These are phyloP conservation scores for Arctopsyche grandis DNA, from an alignment of 1,140 invertebrate genomes.

Conservation along the genomic window DNA sequence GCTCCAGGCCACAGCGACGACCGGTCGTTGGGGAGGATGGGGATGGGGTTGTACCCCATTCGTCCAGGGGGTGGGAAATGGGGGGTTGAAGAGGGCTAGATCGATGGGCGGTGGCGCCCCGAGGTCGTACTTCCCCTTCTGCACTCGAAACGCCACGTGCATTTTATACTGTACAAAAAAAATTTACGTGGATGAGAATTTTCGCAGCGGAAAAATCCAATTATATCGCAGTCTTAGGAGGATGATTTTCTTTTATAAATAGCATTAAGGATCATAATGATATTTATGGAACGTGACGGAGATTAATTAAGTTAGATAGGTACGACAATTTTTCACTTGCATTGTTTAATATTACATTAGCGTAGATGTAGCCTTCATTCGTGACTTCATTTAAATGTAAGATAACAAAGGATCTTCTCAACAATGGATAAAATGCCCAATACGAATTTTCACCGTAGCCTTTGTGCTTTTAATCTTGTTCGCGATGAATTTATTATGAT, in stretches of 20 bases:
- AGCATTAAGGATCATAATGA: background rate
- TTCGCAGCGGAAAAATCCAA: background rate
- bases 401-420: too few species aligned
- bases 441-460: too few species aligned
- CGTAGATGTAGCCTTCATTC: too few species aligned
- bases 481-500: too few species aligned
- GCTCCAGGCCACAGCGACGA: too few species aligned
- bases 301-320: background rate
- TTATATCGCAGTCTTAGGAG: background rate
- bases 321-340: too few species aligned
- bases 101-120: slow-evolving; percentile 39
- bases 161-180: slow-evolving; percentile 9
- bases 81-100: slow-evolving; percentile 16
- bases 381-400: too few species aligned
- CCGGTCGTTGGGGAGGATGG: too few species aligned
- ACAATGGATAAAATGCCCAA: too few species aligned
- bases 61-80: background rate
- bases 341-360: too few species aligned
- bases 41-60: background rate
- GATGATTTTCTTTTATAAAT: background rate
- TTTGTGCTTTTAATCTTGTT: too few species aligned
- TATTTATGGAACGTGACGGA: background rate
- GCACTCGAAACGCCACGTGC: background rate
- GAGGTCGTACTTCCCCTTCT: slow-evolving; percentile 14
- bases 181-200: background rate